Evolutionary conservation across 1,140 invertebrate genomes (phyloP), one percentile per base, ranked within the genome.

Genomic region (Euura saliciscinereae): DNA sequence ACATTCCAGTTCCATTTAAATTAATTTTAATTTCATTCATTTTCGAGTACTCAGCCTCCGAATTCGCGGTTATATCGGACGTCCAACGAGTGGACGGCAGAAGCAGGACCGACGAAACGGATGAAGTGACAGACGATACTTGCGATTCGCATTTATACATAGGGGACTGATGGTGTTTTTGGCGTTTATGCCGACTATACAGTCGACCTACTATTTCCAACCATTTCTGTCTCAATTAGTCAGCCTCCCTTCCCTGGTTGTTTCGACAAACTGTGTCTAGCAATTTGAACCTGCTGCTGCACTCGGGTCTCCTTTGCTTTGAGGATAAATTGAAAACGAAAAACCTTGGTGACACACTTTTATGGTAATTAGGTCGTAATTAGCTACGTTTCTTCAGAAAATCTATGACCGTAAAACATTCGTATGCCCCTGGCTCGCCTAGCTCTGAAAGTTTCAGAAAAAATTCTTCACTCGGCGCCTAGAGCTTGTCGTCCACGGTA

Each of bases 1-100:
- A 59, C 51, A 59, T 59, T 59, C 13, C 10, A 8, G 51, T 59
- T n/a, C 51, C 51, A 59, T 59, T 59, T 59, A 6, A 59, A 59
- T 59, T 59, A 59, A 59, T 59, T 59, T 6, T 59, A 59, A 59
- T 59, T 59, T 59, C 51, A 59, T 59, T 59, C 13, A 59, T 59
- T 59, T 59, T 59, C 51, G 51, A 59, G 51, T 59, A 59, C 51
- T 59, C 51, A 59, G 51, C 51, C 51, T 59, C 51, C 3, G 51
- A 59, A 59, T 59, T 8, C 51, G 51, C 51, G 51, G 13, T 6
- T n/a, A 59, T 11, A 59, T 11, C 6, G 51, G 51, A n/a, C 6
- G 13, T 3, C 51, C 8, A 3, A 59, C 51, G 13, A 59, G 51
- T 4, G 51, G 13, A 59, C 13, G 51, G 51, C 10, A 59, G 13